These are phyloP conservation scores for Chascanopsetta lugubris DNA, from an alignment of 2,113 vertebrate species.

Conservation along the genomic window DNA sequence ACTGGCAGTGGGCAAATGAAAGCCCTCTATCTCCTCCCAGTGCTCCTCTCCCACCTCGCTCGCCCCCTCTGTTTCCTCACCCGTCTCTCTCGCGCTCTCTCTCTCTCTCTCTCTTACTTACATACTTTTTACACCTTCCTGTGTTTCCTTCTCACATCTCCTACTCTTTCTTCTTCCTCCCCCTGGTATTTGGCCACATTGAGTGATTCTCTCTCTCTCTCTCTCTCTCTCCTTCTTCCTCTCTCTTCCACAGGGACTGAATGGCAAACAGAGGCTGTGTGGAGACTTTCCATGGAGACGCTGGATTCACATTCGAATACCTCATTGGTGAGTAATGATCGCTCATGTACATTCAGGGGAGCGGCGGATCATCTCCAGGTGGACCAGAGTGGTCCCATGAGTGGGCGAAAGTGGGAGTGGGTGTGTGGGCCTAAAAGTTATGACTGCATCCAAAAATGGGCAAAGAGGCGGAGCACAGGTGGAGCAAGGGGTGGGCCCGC, in stretches of 20 bases:
- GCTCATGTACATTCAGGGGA: conserved; percentile 32
- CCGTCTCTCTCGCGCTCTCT: conserved; percentile 22
- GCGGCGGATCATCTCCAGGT: conserved; percentile 37
- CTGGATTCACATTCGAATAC: conserved; percentile 41
- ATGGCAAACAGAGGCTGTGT: conserved; percentile 19
- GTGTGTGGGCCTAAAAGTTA: background rate
- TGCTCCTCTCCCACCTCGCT: conserved; percentile 50
- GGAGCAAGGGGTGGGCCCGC: too few species aligned
- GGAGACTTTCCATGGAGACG: conserved; percentile 39
- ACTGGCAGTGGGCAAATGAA: conserved; percentile 78
- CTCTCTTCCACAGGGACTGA: conserved; percentile 10
- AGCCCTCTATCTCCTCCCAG: conserved; percentile 70
- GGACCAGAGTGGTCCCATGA: too few species aligned
- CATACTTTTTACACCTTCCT: background rate
- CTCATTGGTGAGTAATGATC: conserved; percentile 12
- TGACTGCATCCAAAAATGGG: too few species aligned
- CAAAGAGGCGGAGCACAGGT: too few species aligned
- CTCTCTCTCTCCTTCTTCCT: conserved; percentile 17
- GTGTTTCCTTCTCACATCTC: conserved; percentile 35
- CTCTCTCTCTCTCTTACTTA: background rate
- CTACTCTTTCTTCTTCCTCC: conserved; percentile 44
- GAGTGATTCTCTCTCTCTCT: conserved; percentile 39
- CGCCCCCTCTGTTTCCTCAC: conserved; percentile 28
- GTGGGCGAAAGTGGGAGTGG: background rate
- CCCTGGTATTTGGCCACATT: conserved; percentile 19